Conservation (phyloP, 2,113 vertebrate genomes). For the Pan paniscus region DNA sequence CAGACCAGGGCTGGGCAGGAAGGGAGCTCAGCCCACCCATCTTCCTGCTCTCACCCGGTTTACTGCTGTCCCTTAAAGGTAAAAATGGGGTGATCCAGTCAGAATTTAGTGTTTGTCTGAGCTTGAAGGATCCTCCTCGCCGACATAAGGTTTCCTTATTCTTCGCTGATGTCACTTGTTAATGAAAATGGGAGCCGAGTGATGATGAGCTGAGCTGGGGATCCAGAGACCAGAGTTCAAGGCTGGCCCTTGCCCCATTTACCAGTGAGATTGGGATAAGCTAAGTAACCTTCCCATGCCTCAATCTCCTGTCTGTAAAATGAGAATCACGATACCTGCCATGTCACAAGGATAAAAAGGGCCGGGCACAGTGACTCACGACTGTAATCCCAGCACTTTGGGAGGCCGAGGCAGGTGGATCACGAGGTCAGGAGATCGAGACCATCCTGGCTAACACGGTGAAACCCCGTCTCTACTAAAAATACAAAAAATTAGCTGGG, state of each 20-base stretch:
- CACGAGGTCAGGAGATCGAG: too few relatives aligned
- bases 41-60: not conserved
- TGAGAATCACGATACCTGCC: not conserved
- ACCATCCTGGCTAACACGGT: too few relatives aligned
- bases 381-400: too few relatives aligned
- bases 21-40: fast-evolving
- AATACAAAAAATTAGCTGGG: too few relatives aligned
- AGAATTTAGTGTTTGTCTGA: not conserved
- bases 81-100: not conserved
- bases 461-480: too few relatives aligned
- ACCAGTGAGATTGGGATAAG: not conserved
- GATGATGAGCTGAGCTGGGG: not conserved
- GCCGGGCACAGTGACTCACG: too few relatives aligned
- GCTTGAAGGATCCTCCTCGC: not conserved
- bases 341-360: not conserved
- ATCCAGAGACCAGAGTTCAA: not conserved
- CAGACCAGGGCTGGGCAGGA: not conserved
- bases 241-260: not conserved
- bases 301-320: not conserved
- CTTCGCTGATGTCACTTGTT: not conserved
- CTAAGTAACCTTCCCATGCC: not conserved
- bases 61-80: not conserved
- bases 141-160: not conserved
- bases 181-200: not conserved
- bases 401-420: too few relatives aligned